Conservation (phyloP, 2,113 vertebrate species). For the Anhinga rufa region DNA sequence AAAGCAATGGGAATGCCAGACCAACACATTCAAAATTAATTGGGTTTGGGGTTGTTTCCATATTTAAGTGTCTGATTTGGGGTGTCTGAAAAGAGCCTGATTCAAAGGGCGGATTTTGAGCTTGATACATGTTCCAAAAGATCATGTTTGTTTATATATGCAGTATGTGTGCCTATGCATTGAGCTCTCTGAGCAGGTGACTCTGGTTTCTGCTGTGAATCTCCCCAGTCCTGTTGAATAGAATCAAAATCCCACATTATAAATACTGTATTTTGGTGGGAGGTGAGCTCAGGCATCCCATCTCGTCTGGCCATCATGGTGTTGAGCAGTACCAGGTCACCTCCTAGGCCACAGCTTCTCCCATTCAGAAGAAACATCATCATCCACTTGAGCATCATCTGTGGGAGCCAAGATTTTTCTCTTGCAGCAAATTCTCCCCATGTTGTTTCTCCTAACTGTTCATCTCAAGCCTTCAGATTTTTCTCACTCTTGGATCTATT, state of each 20-base stretch:
- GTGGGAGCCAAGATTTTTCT: not conserved
- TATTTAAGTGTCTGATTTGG: not conserved
- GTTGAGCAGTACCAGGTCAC: not conserved
- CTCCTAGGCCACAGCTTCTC: not conserved
- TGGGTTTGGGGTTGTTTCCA: not conserved
- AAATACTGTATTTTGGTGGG: not conserved
- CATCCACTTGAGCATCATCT: not conserved
- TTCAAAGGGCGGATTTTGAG: not conserved
- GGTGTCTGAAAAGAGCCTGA: not conserved
- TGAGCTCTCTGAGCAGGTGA: not conserved
- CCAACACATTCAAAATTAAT: not conserved
- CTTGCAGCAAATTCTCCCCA: not conserved
- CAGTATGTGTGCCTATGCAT: not conserved
- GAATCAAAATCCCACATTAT: not conserved
- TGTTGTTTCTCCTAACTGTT: not conserved
- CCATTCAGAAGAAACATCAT: not conserved
- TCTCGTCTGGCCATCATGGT: accelerated
- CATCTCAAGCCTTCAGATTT: not conserved
- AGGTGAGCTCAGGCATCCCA: not conserved
- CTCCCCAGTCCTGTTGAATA: not conserved
- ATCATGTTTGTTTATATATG: not conserved
- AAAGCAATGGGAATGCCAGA: not conserved
- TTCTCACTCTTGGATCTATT: constrained; percentile 15
- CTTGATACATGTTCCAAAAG: not conserved
- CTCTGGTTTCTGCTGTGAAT: not conserved